Evolutionary conservation across 2,888 invertebrate genomes (phyloP), one percentile per base, ranked within the genome.

Genomic region (Chrysomela aeneicollis): DNA sequence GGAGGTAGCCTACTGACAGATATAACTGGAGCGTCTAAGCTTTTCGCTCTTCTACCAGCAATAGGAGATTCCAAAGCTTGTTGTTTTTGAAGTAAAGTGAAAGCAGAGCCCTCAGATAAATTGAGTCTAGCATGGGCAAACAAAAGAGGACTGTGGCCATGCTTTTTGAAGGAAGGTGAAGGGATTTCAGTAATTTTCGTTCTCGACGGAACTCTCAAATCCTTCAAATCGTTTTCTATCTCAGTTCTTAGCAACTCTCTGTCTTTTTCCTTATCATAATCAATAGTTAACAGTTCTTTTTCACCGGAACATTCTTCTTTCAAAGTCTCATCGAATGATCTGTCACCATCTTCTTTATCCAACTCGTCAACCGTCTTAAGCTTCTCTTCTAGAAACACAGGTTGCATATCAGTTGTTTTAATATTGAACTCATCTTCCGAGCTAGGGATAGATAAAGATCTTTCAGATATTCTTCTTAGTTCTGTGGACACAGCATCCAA

Each of bases 11-110:
- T 86, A 80, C 90, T 92, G 30, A 94, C 82, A 18, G 93, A 90
- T 76, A 94, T 92, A 19, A 94, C 90, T 0, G 94, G 92, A 1
- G 93, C 91, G 75, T 94, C 94, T 70, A 94, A 85, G 64, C 94
- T 94, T 82, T 94, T 93, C 0, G 94, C 91, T 73, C 93, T 86
- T 58, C 94, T 86, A 61, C 91, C 90, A 2, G 90, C 83, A 6
- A 90, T 89, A 2, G 92, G 92, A 0, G 92, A 93, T 74, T 89
- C 90, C 0, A 90, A 87, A 6, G 92, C 91, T 75, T 90, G 90
- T 80, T 93, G 92, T 52, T 92, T 88, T 78, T 92, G 91, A 35
- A 93, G 80, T 0, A 92, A 84, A 1, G 88, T 88, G 74, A 92
- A 89, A 5, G 90, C 92, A 12, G 94, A 93, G 0, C 94, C 94